Percentiles rank a stretch among this genome's conserved stretches.
phyloP scores from a whole-genome alignment of 2,113 vertebrate genomes.

The Micromys minutus region DNA sequence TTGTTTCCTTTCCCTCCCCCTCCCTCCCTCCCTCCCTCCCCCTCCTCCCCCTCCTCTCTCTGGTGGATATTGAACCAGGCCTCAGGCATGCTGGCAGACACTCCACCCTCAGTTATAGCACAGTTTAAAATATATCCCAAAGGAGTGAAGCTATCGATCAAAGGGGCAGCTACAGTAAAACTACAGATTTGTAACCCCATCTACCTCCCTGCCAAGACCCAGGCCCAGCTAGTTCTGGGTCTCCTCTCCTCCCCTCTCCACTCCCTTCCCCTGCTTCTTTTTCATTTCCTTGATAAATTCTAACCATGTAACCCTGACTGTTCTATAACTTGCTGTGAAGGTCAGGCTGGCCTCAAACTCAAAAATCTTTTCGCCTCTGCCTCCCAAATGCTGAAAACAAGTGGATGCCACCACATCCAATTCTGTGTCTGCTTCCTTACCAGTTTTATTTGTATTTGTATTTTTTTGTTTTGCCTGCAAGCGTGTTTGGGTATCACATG shows the following conservation, averaged over 20 bases:
- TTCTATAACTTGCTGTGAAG: neutral
- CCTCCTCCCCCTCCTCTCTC: neutral
- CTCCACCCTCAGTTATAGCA: neutral
- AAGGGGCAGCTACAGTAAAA: neutral
- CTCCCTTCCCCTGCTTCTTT: too few relatives aligned
- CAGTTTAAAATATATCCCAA: constrained; percentile 44
- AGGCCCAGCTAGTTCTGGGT: neutral
- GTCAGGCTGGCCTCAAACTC: neutral
- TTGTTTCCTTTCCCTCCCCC: constrained; percentile 46
- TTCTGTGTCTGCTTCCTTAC: constrained; percentile 44
- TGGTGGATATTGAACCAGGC: neutral
- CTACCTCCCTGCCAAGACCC: neutral
- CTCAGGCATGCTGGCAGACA: neutral
- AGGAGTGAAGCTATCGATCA: constrained; percentile 1
- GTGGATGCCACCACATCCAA: neutral
- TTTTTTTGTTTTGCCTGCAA: neutral
- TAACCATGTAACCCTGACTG: neutral
- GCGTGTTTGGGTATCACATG: neutral
- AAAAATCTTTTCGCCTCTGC: neutral
- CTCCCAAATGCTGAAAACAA: neutral
- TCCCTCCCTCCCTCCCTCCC: constrained; percentile 21
- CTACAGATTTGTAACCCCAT: neutral
- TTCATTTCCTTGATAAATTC: neutral
- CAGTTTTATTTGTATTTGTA: neutral
- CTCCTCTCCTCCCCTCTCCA: too few relatives aligned